Conservation (phyloP, 1,140 invertebrate genomes). For the Drusus annulatus region DNA sequence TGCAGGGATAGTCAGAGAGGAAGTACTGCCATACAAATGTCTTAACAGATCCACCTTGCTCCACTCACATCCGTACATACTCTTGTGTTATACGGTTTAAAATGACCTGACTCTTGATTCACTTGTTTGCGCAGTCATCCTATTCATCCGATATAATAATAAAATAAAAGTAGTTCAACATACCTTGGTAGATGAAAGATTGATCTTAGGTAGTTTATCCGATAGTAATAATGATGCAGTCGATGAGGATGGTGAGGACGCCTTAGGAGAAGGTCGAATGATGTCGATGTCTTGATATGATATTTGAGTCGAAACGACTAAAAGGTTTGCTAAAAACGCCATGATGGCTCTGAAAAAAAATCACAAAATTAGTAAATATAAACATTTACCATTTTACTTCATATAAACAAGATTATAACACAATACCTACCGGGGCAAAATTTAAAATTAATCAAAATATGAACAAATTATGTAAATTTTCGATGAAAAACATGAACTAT, state of each 20-base stretch:
- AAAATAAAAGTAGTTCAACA: background rate
- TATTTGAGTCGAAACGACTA: constrained; percentile 50
- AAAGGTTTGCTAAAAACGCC: constrained; percentile 51
- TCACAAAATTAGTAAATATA: constrained; percentile 1
- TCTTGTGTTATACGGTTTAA: too few species aligned
- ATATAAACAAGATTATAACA: background rate
- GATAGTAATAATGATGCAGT: constrained; percentile 22
- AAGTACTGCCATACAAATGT: too few species aligned
- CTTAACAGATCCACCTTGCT: too few species aligned
- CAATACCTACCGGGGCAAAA: background rate
- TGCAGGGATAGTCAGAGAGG: too few species aligned
- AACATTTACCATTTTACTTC: too few species aligned
- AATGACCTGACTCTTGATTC: too few species aligned
- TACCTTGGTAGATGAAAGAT: constrained; percentile 43
- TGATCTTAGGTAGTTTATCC: background rate
- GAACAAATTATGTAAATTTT: too few species aligned
- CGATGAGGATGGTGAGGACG: background rate
- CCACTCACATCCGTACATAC: too few species aligned
- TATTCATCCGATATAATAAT: too few species aligned
- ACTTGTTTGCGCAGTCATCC: too few species aligned
- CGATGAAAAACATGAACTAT: too few species aligned
- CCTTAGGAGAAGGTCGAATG: constrained; percentile 27
- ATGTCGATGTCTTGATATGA: constrained; percentile 49
- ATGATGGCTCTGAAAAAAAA: constrained; percentile 57
- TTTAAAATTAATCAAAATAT: too few species aligned